Conservation (phyloP, 2,113 vertebrate species). For the Gobiocypris rarus region DNA sequence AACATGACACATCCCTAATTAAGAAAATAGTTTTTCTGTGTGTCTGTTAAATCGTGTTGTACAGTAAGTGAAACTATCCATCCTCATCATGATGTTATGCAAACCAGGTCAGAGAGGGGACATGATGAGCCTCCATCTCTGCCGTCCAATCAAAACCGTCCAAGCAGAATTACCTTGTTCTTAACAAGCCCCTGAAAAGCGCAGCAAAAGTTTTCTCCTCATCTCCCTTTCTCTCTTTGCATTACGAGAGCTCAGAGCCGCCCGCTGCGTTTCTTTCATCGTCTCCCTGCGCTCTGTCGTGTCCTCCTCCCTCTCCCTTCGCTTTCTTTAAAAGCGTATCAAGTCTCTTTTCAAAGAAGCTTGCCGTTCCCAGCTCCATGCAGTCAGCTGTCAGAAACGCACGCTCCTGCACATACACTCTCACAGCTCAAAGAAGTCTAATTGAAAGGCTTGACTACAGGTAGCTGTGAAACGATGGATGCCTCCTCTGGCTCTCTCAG, state of each 20-base stretch:
- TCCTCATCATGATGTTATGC: background rate
- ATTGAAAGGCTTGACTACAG: constrained; percentile 38
- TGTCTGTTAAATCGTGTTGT: background rate
- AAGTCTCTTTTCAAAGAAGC: constrained; percentile 31
- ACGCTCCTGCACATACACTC: background rate
- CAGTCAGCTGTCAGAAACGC: constrained; percentile 22
- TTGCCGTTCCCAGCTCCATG: constrained; percentile 7
- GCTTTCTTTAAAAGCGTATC: constrained; percentile 24
- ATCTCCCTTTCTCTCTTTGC: constrained; percentile 48
- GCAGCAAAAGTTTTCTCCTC: constrained; percentile 45
- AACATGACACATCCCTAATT: background rate
- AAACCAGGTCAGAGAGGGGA: background rate
- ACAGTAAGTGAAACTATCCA: background rate
- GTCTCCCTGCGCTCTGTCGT: background rate
- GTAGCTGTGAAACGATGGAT: background rate
- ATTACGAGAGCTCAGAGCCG: constrained; percentile 10
- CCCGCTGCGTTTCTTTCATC: constrained; percentile 38
- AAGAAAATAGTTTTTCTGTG: background rate
- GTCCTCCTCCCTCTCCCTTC: constrained; percentile 7
- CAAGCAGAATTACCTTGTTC: background rate
- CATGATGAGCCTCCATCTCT: background rate
- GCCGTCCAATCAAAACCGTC: background rate
- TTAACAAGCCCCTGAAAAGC: constrained; percentile 18
- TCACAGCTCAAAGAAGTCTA: background rate
- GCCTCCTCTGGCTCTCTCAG: background rate